Base-by-base conservation (phyloP, 2,797 vertebrate genomes). In the Allobates femoralis region DNA sequence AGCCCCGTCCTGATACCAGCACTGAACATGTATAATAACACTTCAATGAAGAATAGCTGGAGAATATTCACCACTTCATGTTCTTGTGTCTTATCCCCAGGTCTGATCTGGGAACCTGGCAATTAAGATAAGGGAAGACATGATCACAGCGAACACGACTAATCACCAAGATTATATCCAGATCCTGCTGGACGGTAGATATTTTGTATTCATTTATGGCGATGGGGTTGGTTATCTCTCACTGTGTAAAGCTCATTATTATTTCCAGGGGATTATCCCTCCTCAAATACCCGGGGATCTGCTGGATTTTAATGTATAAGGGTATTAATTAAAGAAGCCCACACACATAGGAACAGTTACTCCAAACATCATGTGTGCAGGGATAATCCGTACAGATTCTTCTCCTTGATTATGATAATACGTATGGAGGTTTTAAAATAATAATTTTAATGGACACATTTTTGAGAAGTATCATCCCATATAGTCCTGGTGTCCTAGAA, bases 101-200 rank as follows among this genome's bases (percentile, higher is more conserved):
- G 64, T 67, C 30, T 37, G 18, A 69, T 69, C 67, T 41, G 32
- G 7, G 3, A 21, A 69, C 67, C 67, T 69, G 67, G 67, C 67
- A 69, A 69, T 69, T 69, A 69, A 41, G 32, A 69, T 69, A 69
- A 69, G 64, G 62, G 64, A 34, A 67, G 67, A 37, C 8, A 11
- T 3, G 34, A 69, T 41, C 18, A 23, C 6, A 69, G 34, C 19
- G 32, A 69, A 34, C 18, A 11, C 18, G 37, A 69, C 28, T 67
- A 34, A 32, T 67, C 30, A 18, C 37, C 7, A 3, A 34, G 19
- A 69, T 69, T 69, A 69, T 12, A 69, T 34, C 2, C 67, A 12
- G 32, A 30, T 69, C 32, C 30, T 23, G 67, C 67, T 12, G 19
- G 67, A 67, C 64, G 0, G 15, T 18, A 2, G 16, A 41, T 69